Percentiles rank a stretch among this genome's conserved stretches.
Conservation (phyloP, 2,888 invertebrate genomes). For the Cotesia congregata region DNA sequence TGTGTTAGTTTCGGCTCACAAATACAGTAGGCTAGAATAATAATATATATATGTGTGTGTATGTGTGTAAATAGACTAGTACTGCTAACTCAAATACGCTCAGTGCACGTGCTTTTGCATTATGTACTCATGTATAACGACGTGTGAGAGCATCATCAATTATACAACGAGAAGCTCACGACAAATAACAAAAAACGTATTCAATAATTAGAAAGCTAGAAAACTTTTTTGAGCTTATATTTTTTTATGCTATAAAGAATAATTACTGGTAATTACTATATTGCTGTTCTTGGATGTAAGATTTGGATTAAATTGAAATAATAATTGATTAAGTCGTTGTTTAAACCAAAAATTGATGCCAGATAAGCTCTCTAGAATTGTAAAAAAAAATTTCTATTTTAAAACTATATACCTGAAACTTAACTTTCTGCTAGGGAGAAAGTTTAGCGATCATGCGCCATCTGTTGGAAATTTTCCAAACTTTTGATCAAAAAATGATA, state of each 20-base stretch:
- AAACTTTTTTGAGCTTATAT: neutral
- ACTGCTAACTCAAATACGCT: neutral
- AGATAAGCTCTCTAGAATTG: too few species aligned
- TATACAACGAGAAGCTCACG: neutral
- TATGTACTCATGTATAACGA: conserved; percentile 1
- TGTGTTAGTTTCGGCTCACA: conserved; percentile 11
- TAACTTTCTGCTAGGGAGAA: too few species aligned
- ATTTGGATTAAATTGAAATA: too few species aligned
- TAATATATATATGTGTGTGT: neutral
- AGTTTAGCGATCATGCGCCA: too few species aligned
- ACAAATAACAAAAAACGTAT: neutral
- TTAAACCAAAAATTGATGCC: too few species aligned
- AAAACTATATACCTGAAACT: too few species aligned
- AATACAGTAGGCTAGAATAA: conserved; percentile 15
- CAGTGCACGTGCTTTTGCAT: neutral
- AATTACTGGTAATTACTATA: too few species aligned
- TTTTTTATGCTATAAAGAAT: neutral
- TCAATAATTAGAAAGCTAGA: neutral
- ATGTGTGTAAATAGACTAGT: neutral
- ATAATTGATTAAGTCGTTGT: too few species aligned
- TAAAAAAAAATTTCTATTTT: too few species aligned
- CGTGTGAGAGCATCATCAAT: conserved; percentile 1
- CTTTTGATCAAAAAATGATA: too few species aligned
- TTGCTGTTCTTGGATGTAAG: too few species aligned
- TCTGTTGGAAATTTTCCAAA: too few species aligned